Evolutionary conservation across 2,113 vertebrate genomes (phyloP), one percentile per base, ranked within the genome.

Genomic region (Elephantulus edwardii): DNA sequence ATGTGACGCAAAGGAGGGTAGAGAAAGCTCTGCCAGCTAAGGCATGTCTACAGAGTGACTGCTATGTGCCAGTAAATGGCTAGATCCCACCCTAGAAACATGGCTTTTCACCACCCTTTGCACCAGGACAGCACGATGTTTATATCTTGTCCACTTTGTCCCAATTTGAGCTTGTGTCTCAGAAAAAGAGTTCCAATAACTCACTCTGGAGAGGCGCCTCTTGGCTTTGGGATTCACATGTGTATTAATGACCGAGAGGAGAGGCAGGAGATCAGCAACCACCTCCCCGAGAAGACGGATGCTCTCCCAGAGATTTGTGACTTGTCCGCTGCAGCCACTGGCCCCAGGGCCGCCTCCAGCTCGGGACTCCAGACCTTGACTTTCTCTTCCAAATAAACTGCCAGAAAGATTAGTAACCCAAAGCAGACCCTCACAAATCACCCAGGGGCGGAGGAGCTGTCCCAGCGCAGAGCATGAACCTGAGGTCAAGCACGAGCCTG

Each of bases 311-410:
- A 82, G 44, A 52, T 26, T 68, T 14, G 33, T 20, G 35, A 13
- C 22, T 76, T 16, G 4, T 30, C 17, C 19, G 28, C 40, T 8
- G 3, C 0, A 54, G 70, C 20, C 22, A 26, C 33, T 5, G 42
- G 7, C 24, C 79, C n/a, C 52, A 33, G 28, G 30, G 19, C 16
- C 14, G 54, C 40, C 30, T 40, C 14, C 2, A 4, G 2, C 60
- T 58, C 78, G 50, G 58, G 60, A 60, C 66, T 80, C 58, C 16
- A 35, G 80, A 28, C 66, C 76, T 85, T 10, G 42, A 42, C 42
- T 81, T 85, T 70, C 35, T 78, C 44, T 75, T 84, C 64, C 42
- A 42, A 90, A n/a, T 42, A 79, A 85, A 54, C 64, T 42, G 2
- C 40, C 5, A 8, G 54, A 60, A 81, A 91, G 54, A 35, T n/a